Evolutionary conservation across 2,888 invertebrate genomes (phyloP).

Genomic region (Rhingia rostrata): DNA sequence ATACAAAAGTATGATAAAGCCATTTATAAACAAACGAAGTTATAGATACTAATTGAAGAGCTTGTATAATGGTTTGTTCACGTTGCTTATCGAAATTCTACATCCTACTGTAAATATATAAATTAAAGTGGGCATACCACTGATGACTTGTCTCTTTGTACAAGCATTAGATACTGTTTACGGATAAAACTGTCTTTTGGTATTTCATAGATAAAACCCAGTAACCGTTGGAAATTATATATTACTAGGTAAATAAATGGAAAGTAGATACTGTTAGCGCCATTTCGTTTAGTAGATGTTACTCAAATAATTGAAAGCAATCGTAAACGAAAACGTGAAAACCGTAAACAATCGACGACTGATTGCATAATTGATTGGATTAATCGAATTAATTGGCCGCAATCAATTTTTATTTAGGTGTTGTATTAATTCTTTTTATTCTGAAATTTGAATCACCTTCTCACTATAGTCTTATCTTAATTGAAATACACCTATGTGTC

Average conservation of each 20-base stretch:
- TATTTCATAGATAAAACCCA: conserved; percentile 38
- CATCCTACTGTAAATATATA: conserved; percentile 44
- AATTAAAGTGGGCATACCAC: conserved; percentile 24
- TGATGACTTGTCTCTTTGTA: conserved; percentile 15
- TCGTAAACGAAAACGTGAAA: background rate
- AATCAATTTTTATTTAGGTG: background rate
- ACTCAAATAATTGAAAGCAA: background rate
- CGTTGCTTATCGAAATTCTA: conserved; percentile 46
- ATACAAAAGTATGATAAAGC: background rate
- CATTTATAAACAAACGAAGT: conserved; percentile 32
- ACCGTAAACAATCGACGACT: background rate
- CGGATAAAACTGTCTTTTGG: conserved; percentile 9
- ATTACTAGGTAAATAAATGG: too few species aligned
- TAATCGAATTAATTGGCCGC: background rate
- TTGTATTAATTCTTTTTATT: background rate
- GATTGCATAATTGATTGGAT: conserved; percentile 3
- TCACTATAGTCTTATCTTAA: too few species aligned
- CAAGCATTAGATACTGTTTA: conserved; percentile 1
- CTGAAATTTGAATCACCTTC: too few species aligned
- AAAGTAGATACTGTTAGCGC: too few species aligned
- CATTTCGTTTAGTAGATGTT: too few species aligned
- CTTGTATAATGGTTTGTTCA: conserved; percentile 17
- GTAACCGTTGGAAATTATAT: too few species aligned
- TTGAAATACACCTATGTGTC: too few species aligned
- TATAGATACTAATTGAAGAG: conserved; percentile 32